Base-by-base conservation (phyloP, 2,888 invertebrate genomes). In the Agrochola lychnidis region DNA sequence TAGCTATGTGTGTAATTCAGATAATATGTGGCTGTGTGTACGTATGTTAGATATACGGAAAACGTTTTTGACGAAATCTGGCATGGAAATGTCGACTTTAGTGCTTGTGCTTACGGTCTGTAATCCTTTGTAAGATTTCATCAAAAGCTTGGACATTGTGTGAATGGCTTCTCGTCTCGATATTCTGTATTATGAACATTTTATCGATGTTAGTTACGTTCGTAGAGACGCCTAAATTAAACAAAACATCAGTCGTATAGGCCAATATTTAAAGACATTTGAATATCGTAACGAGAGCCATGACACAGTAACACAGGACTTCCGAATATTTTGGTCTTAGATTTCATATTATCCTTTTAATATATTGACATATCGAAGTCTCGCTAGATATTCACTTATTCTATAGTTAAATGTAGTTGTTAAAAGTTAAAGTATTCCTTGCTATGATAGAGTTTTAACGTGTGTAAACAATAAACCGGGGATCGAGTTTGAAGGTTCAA, bases 1-100 rank as follows among this genome's bases (percentile, higher is more conserved):
- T 92, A 91, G 89, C 76, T 87, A 75, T 89, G 85, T 89, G 85
- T 89, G 85, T 83, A 80, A 83, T 84, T 83, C 85, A 81, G 57
- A 81, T 85, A 84, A 78, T 86, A 82, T 76, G 79, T 86, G 88
- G 83, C 84, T 88, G 84, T 82, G 87, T 85, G 83, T 69, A 68
- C 56, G 76, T 73, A 76, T 76, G 73, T 80, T 67, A 76, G 66
- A 25, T 67, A 61, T 75, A 66, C n/a, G 40, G 45, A 73, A 62
- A 66, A 69, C 6, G 22, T 45, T 71, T 70, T 53, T 69, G 76
- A 59, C 45, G 57, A 53, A 64, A 68, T 70, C 77, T 75, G 53
- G 14, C 72, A 51, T 66, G 66, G 63, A 67, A 79, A 68, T 72
- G 42, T 75, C 57, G 69, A 80, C 82, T 71, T 81, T 79, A 78